Percentiles rank a stretch among this genome's conserved stretches.
phyloP scores from a whole-genome alignment of 2,888 invertebrate species.

The Melieria crassipennis region DNA sequence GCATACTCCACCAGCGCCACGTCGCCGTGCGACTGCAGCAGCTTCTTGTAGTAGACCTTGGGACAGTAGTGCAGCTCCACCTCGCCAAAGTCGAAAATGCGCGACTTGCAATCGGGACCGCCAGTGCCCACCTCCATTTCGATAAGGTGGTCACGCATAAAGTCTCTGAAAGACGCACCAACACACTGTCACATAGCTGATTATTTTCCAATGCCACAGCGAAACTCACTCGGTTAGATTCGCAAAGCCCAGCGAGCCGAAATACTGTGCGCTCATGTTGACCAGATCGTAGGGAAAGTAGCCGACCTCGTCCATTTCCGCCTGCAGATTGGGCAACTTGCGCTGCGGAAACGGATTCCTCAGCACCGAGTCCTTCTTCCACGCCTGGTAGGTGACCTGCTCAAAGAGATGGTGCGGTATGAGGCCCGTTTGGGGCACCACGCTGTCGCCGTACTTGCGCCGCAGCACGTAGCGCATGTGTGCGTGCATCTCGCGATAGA shows the following conservation, averaged over 20 bases:
- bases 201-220: not conserved
- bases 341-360: slow-evolving; percentile 49
- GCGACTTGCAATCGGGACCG: slow-evolving; percentile 54
- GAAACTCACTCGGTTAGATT: slow-evolving; percentile 49
- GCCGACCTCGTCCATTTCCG: slow-evolving; percentile 56
- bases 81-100: slow-evolving; percentile 53
- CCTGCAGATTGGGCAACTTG: slow-evolving; percentile 71
- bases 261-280: slow-evolving; percentile 49
- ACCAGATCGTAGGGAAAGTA: slow-evolving; percentile 48
- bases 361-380: slow-evolving; percentile 66
- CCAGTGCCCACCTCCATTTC: slow-evolving; percentile 46
- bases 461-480: slow-evolving; percentile 77
- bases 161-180: slow-evolving; percentile 37
- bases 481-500: slow-evolving; percentile 83
- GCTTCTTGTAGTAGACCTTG: slow-evolving; percentile 58
- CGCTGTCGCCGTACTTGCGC: slow-evolving; percentile 74
- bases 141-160: slow-evolving; percentile 46
- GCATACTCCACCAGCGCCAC: slow-evolving; percentile 53
- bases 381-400: slow-evolving; percentile 83
- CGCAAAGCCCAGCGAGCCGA: slow-evolving; percentile 47
- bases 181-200: not conserved
- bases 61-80: slow-evolving; percentile 54
- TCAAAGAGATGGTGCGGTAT: slow-evolving; percentile 80
- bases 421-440: slow-evolving; percentile 72
- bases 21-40: slow-evolving; percentile 58